Conservation (phyloP, 2,113 vertebrate species). For the Sorex araneus region DNA sequence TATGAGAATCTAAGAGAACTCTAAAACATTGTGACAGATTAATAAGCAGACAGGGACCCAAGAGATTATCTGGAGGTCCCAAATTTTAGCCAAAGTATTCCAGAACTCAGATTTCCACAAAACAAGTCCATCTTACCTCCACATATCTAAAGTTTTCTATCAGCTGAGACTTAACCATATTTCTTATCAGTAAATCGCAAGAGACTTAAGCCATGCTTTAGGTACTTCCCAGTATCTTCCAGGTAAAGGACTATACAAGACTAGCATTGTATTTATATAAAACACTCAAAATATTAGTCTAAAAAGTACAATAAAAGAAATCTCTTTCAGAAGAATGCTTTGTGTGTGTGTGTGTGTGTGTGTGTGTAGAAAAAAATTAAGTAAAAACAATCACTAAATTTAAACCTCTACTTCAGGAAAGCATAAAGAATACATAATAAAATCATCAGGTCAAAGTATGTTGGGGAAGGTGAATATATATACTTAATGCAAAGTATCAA, state of each 20-base stretch:
- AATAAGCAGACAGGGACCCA: not conserved
- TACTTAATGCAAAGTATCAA: not conserved
- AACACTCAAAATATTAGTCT: not conserved
- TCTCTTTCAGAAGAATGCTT: not conserved
- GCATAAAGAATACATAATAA: not conserved
- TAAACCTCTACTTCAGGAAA: not conserved
- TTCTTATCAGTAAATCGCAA: constrained; percentile 7
- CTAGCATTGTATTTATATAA: not conserved
- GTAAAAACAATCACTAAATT: not conserved
- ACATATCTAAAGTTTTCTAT: not conserved
- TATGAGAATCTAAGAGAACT: not conserved
- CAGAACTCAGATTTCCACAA: not conserved
- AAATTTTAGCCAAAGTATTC: constrained; percentile 41
- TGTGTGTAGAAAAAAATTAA: not conserved
- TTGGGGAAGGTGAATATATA: not conserved
- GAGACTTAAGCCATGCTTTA: not conserved
- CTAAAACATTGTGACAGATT: not conserved
- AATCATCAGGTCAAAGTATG: not conserved
- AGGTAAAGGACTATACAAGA: not conserved
- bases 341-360: not conserved
- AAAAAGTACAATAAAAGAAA: constrained; percentile 14
- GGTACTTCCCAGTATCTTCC: not conserved
- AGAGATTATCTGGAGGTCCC: not conserved
- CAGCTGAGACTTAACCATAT: not conserved
- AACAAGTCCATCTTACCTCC: not conserved